Percentiles rank a stretch among this genome's conserved stretches.
phyloP scores from a whole-genome alignment of 2,888 invertebrate species.

The Aleiodes alternator region DNA sequence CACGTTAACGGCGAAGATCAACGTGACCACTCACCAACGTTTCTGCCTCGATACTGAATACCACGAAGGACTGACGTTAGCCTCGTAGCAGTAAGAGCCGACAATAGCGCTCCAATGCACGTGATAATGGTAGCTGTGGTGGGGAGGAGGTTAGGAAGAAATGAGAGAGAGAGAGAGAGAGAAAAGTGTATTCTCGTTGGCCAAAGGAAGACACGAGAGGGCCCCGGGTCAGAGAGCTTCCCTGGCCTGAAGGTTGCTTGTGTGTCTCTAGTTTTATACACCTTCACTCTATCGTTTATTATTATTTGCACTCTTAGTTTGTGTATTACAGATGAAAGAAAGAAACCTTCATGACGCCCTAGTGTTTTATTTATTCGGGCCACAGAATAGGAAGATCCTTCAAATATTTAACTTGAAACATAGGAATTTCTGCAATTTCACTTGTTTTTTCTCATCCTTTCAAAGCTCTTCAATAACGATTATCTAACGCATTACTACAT shows the following conservation, averaged over 20 bases:
- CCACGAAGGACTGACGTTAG: constrained; percentile 9
- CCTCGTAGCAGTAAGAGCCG: constrained; percentile 5
- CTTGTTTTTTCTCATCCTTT: constrained; percentile 7
- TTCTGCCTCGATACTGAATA: constrained; percentile 3
- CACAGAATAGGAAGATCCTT: neutral
- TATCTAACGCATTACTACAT: constrained; percentile 19
- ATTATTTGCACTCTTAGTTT: constrained; percentile 4
- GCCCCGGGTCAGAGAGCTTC: constrained; percentile 20
- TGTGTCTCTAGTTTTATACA: constrained; percentile 1
- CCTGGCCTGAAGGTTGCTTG: constrained; percentile 26
- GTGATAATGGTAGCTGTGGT: constrained; percentile 15
- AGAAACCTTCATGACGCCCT: neutral
- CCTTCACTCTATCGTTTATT: constrained; percentile 20
- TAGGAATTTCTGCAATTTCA: neutral
- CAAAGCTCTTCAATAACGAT: constrained; percentile 1
- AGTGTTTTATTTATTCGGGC: constrained; percentile 4
- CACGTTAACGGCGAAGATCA: constrained; percentile 1
- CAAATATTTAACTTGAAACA: neutral
- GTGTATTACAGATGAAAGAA: neutral
- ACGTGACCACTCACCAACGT: constrained; percentile 19
- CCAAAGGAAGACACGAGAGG: neutral
- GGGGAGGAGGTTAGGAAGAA: constrained; percentile 14
- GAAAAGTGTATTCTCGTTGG: neutral
- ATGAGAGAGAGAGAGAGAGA: neutral
- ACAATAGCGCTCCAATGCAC: constrained; percentile 38